Percentiles rank a stretch among this genome's conserved stretches.
These are phyloP conservation scores for Artibeus jamaicensis DNA, from an alignment of 2,797 vertebrate species.

Conservation along the genomic window DNA sequence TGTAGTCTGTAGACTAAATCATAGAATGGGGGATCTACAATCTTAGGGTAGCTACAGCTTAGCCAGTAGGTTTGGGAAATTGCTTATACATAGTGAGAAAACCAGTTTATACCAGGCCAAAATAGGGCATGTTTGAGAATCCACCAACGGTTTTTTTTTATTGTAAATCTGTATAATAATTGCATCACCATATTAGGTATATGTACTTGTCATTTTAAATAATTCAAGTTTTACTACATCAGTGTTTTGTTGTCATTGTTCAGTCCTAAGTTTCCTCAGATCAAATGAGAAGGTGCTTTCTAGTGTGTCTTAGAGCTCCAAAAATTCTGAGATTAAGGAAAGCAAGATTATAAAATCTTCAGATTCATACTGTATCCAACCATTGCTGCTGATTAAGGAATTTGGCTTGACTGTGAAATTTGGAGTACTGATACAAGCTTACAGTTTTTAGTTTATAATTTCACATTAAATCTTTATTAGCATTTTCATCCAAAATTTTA, in stretches of 20 bases:
- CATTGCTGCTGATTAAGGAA: neutral
- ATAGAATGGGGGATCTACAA: neutral
- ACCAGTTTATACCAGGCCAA: neutral
- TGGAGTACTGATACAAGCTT: constrained; percentile 1
- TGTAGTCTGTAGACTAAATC: neutral
- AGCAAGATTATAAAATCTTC: neutral
- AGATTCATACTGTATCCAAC: neutral
- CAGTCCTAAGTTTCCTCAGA: neutral
- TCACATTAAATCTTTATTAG: neutral
- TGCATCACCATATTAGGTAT: neutral
- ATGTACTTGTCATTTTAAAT: neutral
- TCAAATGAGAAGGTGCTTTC: constrained; percentile 14
- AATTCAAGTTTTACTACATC: neutral
- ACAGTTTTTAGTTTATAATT: constrained; percentile 24
- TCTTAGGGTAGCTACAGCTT: neutral
- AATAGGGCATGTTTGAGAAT: constrained; percentile 7
- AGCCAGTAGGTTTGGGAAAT: neutral
- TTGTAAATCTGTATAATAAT: neutral
- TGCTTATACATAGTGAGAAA: neutral
- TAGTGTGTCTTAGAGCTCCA: neutral
- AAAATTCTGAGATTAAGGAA: constrained; percentile 25
- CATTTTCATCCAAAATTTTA: constrained; percentile 39
- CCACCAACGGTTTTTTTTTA: neutral
- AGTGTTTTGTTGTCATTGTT: constrained; percentile 8
- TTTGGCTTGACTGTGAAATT: constrained; percentile 23